Evolutionary conservation across 2,888 invertebrate genomes (phyloP).

Genomic region (Girardia tigrina): DNA sequence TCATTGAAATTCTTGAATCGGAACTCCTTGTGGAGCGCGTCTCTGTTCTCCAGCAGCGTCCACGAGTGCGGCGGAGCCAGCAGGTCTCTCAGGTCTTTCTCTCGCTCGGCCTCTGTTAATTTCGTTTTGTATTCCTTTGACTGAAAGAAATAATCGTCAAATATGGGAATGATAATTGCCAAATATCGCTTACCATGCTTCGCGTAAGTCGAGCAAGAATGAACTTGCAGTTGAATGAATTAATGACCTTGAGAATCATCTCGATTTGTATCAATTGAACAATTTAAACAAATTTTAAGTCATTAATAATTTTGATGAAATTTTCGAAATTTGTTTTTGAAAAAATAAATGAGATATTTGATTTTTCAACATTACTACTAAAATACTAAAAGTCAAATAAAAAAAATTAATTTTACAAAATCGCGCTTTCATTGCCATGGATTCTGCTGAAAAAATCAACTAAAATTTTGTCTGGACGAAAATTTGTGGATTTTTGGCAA

Average conservation of each 20-base stretch:
- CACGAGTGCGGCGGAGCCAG: not conserved
- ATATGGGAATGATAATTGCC: slow-evolving; percentile 75
- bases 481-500: no score
- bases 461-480: no score
- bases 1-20: slow-evolving; percentile 80
- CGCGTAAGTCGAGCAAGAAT: not conserved
- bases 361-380: no score
- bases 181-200: slow-evolving; percentile 58
- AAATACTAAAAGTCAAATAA: no score
- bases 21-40: slow-evolving; percentile 88
- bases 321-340: no score
- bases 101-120: not conserved
- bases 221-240: not conserved
- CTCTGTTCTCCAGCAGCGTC: slow-evolving; percentile 56
- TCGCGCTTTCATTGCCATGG: no score
- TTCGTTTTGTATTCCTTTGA: not conserved
- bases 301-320: no score
- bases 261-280: not conserved
- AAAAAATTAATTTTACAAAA: no score
- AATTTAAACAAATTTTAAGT: not conserved
- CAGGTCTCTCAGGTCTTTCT: not conserved
- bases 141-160: not conserved
- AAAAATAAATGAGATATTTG: no score
- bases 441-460: no score
- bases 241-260: not conserved